These are phyloP conservation scores for Heterodera filipjevi DNA, from an alignment of 2,888 invertebrate genomes.

Conservation along the genomic window DNA sequence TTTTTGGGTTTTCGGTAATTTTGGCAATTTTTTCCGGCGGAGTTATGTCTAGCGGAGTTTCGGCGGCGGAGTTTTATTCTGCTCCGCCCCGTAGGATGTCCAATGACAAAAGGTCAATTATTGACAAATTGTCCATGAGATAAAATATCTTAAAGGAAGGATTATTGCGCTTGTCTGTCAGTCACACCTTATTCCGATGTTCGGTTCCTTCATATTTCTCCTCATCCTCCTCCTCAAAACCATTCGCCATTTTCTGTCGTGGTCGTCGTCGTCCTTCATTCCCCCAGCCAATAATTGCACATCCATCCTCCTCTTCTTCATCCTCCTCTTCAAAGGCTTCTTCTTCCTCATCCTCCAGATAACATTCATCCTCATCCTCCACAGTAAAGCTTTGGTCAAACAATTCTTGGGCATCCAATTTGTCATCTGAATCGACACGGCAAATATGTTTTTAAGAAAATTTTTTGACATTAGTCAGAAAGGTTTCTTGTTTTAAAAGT, in stretches of 20 bases:
- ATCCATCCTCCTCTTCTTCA: neutral
- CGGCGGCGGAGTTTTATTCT: no score
- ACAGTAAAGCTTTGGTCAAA: slow-evolving; percentile 3
- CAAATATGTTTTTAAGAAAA: no score
- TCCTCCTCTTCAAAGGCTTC: neutral
- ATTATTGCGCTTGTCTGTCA: no score
- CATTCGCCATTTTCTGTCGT: neutral
- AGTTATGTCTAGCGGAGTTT: no score
- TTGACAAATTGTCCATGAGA: no score
- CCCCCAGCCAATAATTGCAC: neutral
- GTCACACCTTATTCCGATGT: neutral
- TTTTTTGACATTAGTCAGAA: no score
- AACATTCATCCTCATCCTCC: neutral
- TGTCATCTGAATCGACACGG: neutral
- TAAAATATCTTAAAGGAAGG: no score
- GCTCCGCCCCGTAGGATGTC: no score
- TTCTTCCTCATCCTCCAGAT: neutral
- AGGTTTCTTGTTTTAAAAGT: no score
- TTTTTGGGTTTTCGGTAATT: no score
- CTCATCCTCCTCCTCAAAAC: neutral
- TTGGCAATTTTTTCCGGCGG: no score
- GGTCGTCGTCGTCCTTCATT: neutral
- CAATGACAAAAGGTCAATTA: no score
- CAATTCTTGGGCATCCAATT: slow-evolving; percentile 11
- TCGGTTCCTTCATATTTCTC: neutral